phyloP scores from a whole-genome alignment of 2,797 vertebrate genomes.

The Ciconia nigra region DNA sequence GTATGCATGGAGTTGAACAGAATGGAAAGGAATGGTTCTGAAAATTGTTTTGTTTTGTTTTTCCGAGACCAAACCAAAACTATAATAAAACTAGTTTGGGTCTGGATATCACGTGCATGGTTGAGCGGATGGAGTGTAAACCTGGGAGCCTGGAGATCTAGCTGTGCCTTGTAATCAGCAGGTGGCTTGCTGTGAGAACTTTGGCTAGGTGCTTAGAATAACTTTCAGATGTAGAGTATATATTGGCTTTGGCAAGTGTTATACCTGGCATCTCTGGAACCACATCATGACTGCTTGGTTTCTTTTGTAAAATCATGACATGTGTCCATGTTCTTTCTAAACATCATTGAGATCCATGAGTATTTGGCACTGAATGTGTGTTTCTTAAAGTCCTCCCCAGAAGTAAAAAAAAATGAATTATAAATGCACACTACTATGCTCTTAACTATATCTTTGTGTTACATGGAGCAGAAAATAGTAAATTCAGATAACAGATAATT shows the following conservation, averaged over 20 bases:
- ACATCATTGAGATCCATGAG: neutral
- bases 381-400: neutral
- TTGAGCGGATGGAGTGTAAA: neutral
- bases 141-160: neutral
- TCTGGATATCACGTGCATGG: neutral
- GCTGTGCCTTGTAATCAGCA: neutral
- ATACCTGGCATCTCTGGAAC: neutral
- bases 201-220: neutral
- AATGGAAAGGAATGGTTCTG: neutral
- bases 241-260: neutral
- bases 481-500: neutral
- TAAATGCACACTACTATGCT: neutral
- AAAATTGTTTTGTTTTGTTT: neutral
- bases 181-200: accelerated
- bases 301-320: neutral
- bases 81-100: neutral
- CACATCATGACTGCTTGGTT: neutral
- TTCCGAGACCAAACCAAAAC: neutral
- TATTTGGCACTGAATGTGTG: neutral
- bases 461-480: neutral
- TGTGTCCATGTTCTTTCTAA: neutral
- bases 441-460: neutral
- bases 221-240: neutral
- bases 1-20: neutral
- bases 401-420: neutral